Evolutionary conservation across 2,113 vertebrate genomes (phyloP), one percentile per base, ranked within the genome.

Genomic region (Oreocharis arfaki): DNA sequence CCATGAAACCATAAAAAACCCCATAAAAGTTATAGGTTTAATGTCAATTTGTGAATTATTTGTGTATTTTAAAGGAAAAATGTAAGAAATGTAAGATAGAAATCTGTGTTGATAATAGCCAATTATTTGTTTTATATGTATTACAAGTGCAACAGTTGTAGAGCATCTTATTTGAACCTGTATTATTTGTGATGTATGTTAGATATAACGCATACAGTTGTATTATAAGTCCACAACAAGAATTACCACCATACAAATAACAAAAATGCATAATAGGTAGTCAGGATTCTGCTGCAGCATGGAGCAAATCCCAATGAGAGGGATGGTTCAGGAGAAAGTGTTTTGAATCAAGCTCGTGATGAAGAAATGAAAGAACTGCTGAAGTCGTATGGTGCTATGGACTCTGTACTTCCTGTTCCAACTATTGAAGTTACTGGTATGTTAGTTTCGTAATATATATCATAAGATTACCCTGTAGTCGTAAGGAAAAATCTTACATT

Each of bases 251-350:
- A 10, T 85, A 56, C 61, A 63, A 57, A 77, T 83, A 85, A 39
- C 67, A 65, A 65, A 95, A 94, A 89, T 95, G 17, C 19, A 2
- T 96, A 92, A 35, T 86, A 99, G 99, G 98, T 97, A 73, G 98
- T 26, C 81, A 96, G 92, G 69, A 95, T 97, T 97, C 98, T 99
- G 20, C 97, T 99, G 35, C 93, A 98, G 77, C 94, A 97, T 94
- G 98, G 99, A 89, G 98, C 99, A 27, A 97, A 98, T 70, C 96
- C 98, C 46, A 94, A 69, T 84, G 95, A 98, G 86, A 98, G 67
- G 83, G 77, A 93, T 82, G 8, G n/a, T 8, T 71, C 89, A 30
- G 98, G 98, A 44, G 39, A 96, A 79, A 98, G 73, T 95, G 97
- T 98, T 55, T 78, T 98, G 61, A 96, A 98, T 84, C 50, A 97